Percentiles rank a stretch among this genome's conserved stretches.
Conservation (phyloP, 30 jellyfish, hydroid and myxozoan genomes). For the Chironex yamaguchii region DNA sequence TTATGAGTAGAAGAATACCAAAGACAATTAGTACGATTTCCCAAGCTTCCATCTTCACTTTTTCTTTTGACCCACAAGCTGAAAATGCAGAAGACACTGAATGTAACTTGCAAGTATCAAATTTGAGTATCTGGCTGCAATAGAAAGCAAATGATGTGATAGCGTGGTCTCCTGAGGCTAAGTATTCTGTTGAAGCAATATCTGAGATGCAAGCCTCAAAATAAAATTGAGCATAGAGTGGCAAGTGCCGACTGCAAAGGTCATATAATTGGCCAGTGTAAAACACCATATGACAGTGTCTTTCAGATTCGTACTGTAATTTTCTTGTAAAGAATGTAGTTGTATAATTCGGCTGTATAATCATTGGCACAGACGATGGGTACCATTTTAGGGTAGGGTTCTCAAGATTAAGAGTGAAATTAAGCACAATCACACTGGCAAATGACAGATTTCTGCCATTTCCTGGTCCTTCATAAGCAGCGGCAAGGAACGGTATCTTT, state of each 20-base stretch:
- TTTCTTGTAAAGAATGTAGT: conserved; percentile 11
- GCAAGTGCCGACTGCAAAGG: conserved; percentile 50
- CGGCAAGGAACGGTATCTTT: conserved; percentile 18
- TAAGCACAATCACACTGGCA: background rate
- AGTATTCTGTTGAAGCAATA: conserved; percentile 59
- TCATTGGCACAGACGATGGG: conserved; percentile 56
- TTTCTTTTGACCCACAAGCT: too few relatives aligned
- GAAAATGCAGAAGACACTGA: too few relatives aligned
- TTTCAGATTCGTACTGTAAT: conserved; percentile 1
- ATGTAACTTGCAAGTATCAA: conserved; percentile 27
- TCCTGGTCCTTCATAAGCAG: background rate
- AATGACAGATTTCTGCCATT: background rate
- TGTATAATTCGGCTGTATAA: conserved; percentile 17
- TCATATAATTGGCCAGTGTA: conserved; percentile 47
- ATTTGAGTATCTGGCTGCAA: conserved; percentile 16
- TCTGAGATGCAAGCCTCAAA: conserved; percentile 65
- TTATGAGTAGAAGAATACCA: too few relatives aligned
- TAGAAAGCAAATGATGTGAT: conserved; percentile 46
- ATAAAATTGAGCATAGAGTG: conserved; percentile 55
- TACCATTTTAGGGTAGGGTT: conserved; percentile 29
- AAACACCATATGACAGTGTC: conserved; percentile 15
- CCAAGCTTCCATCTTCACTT: too few relatives aligned
- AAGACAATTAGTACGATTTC: too few relatives aligned
- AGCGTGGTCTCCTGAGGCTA: background rate
- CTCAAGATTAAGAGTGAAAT: background rate